Conservation (phyloP, 2,797 vertebrate species). For the Chelonia mydas region DNA sequence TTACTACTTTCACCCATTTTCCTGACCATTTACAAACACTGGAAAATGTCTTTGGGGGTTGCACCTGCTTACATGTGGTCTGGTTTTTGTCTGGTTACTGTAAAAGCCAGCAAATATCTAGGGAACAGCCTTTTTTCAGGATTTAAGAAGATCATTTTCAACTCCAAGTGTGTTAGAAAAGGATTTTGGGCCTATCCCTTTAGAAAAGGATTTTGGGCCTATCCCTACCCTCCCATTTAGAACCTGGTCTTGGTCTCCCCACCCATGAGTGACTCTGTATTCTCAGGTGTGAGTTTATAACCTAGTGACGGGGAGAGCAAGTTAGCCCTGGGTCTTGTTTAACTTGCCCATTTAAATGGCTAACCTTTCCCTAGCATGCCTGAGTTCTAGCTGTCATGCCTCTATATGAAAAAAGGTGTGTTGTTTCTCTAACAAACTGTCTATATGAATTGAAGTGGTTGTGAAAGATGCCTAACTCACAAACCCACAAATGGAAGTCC, state of each 20-base stretch:
- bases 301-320: not conserved
- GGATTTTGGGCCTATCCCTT: not conserved
- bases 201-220: not conserved
- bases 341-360: not conserved
- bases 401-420: not conserved
- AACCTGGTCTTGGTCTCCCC: not conserved
- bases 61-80: not conserved
- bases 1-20: not conserved
- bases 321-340: not conserved
- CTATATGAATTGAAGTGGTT: not conserved
- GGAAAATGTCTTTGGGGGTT: not conserved
- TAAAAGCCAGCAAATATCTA: not conserved
- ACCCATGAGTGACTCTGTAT: not conserved
- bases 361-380: not conserved
- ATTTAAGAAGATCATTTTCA: not conserved
- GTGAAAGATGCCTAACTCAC: not conserved
- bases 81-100: not conserved
- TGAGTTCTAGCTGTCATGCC: not conserved
- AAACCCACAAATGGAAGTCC: not conserved
- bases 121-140: accelerated
- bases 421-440: not conserved
- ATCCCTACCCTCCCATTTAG: not conserved
- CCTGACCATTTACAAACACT: not conserved
- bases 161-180: not conserved
- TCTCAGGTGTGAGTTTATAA: not conserved